A percentile compares a stretch with the other conserved stretches of the same genome.
Evolutionary conservation across 64 coral and sea anemone genomes (phyloP).

Genomic region (Porites lutea): DNA sequence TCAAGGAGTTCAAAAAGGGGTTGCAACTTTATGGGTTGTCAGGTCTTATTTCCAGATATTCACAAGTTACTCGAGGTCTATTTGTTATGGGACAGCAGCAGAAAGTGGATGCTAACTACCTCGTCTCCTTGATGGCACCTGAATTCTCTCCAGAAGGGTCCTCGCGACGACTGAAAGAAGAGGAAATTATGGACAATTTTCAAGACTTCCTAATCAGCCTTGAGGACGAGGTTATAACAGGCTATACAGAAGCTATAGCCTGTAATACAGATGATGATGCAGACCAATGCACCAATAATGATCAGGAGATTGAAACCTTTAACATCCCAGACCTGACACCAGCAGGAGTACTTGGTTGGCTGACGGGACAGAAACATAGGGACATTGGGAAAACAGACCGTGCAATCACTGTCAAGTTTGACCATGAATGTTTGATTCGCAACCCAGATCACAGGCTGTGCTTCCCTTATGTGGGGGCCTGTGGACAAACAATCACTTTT

Average conservation of each 20-base stretch:
- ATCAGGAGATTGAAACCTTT: slow-evolving; percentile 10
- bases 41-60: slow-evolving; percentile 11
- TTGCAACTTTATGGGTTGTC: slow-evolving; percentile 23
- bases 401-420: slow-evolving; percentile 55
- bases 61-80: background rate
- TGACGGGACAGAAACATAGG: slow-evolving; percentile 71
- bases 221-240: background rate
- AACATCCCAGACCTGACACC: slow-evolving; percentile 28
- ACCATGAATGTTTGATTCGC: slow-evolving; percentile 57
- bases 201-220: slow-evolving; percentile 43
- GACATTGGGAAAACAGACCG: slow-evolving; percentile 34
- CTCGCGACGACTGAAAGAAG: background rate
- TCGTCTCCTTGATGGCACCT: slow-evolving; percentile 57
- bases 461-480: slow-evolving; percentile 63
- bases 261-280: slow-evolving; percentile 54
- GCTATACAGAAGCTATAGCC: slow-evolving; percentile 56
- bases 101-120: slow-evolving; percentile 41
- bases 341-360: slow-evolving; percentile 67
- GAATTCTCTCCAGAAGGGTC: slow-evolving; percentile 11
- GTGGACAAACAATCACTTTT: slow-evolving; percentile 62
- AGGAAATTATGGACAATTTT: slow-evolving; percentile 35
- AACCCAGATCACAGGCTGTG: slow-evolving; percentile 75
- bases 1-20: slow-evolving; percentile 32
- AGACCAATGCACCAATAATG: slow-evolving; percentile 16
- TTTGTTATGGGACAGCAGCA: slow-evolving; percentile 21